Percentiles rank a stretch among this genome's conserved stretches.
phyloP scores from a whole-genome alignment of 2,113 vertebrate genomes.

The Dipodomys stephensi region DNA sequence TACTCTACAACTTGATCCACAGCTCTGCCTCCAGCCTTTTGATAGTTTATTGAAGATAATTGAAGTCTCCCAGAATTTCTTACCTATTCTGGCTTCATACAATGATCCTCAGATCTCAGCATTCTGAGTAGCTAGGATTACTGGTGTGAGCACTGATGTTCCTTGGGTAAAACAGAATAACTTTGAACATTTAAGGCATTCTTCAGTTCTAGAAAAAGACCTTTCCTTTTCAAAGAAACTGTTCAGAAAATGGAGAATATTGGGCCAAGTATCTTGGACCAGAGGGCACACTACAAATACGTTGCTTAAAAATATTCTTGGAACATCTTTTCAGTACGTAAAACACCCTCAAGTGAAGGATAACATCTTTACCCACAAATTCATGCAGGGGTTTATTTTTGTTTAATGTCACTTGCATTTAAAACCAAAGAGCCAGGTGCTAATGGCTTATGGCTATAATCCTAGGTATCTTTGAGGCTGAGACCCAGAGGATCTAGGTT shows the following conservation, averaged over 20 bases:
- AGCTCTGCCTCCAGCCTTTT: too few relatives aligned
- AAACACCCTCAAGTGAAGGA: not conserved
- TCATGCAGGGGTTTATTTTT: not conserved
- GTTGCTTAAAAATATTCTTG: not conserved
- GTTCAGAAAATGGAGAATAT: not conserved
- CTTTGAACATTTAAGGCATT: constrained; percentile 38
- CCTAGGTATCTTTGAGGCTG: too few relatives aligned
- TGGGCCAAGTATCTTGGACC: not conserved
- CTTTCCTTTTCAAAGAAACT: constrained; percentile 13
- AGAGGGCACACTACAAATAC: not conserved
- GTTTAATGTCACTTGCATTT: not conserved
- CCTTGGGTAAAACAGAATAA: too few relatives aligned
- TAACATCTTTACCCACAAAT: not conserved
- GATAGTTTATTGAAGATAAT: too few relatives aligned
- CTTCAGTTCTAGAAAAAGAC: not conserved
- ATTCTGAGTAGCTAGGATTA: too few relatives aligned
- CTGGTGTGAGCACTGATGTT: too few relatives aligned
- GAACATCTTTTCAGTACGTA: not conserved
- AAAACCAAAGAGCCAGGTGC: not conserved
- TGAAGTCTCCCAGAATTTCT: too few relatives aligned
- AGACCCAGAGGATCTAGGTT: too few relatives aligned
- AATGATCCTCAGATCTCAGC: too few relatives aligned
- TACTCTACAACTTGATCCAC: too few relatives aligned
- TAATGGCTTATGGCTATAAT: too few relatives aligned
- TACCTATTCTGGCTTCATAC: too few relatives aligned